Conservation (phyloP, 2,797 vertebrate species). For the Neosilurus hyrtlii region DNA sequence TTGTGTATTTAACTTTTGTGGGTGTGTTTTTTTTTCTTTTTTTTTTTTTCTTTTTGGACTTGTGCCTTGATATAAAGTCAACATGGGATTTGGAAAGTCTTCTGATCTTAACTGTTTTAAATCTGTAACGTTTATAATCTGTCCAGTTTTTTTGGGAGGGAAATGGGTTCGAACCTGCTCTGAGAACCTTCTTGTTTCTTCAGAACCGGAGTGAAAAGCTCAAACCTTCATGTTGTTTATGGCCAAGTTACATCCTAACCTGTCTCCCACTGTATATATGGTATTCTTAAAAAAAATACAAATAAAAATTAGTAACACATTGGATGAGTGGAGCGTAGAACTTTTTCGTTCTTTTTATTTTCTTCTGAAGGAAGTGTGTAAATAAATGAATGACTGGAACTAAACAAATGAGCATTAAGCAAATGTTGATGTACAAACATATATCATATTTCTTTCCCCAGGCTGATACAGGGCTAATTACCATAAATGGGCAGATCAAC, state of each 20-base stretch:
- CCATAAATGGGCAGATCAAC: too few species aligned
- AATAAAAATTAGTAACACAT: conserved; percentile 52
- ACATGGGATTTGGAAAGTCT: conserved; percentile 50
- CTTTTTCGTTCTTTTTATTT: background rate
- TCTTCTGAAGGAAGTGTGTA: conserved; percentile 20
- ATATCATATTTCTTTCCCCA: too few species aligned
- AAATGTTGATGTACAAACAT: too few species aligned
- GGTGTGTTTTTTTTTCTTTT: conserved; percentile 77
- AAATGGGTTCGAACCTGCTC: conserved; percentile 41
- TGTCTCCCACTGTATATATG: conserved; percentile 82
- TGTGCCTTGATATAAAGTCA: conserved; percentile 69
- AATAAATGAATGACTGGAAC: conserved; percentile 6
- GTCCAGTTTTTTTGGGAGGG: conserved; percentile 7
- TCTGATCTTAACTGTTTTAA: conserved; percentile 67
- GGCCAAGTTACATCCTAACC: conserved; percentile 52
- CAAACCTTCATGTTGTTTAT: conserved; percentile 11
- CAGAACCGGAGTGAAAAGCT: conserved; percentile 10
- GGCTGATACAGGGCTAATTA: too few species aligned
- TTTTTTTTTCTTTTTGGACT: conserved; percentile 71
- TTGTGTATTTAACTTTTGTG: conserved; percentile 87
- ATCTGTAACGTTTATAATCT: conserved; percentile 35
- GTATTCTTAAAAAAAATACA: conserved; percentile 54
- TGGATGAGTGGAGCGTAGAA: conserved; percentile 56
- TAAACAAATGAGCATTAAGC: too few species aligned
- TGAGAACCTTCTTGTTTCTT: conserved; percentile 63